Evolutionary conservation across 2,797 vertebrate species (phyloP), one percentile per base, ranked within the genome.

Genomic region (Microctenopoma steveboyesi): DNA sequence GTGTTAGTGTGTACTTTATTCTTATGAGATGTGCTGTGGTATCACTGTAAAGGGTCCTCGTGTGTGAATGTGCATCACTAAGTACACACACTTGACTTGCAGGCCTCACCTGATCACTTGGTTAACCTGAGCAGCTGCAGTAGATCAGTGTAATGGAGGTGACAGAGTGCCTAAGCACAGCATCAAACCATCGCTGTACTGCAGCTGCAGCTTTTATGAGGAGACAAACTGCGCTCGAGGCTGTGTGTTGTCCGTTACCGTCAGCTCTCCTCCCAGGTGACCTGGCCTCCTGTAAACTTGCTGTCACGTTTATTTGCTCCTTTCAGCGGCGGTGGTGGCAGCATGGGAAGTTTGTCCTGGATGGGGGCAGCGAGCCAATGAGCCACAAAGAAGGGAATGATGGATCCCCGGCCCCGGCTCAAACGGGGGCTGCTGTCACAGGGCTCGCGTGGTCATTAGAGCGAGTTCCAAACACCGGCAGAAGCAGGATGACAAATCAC

Each of bases 291-390:
- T 27, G 63, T 83, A 85, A 91, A 89, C 89, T 78, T 48, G 74
- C 81, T 75, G 88, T 91, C 83, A 89, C 71, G 72, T 93, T 91
- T 88, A 90, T 89, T 90, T 90, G 84, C 86, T 85, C 83, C 82
- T 73, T 69, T 69, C 61, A 47, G 62, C 39, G 54, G 50, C 67
- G 62, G 59, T 12, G n/a, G 50, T 22, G 46, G 82, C 66, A n/a
- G 16, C 43, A 8, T 49, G 46, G 85, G 83, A 85, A 85, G 83
- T 87, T 86, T 74, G 66, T 86, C 83, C 89, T 78, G 81, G 78
- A 78, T 5, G 71, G 80, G 84, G 82, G 68, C 74, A 18, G 76
- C 10, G 69, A 81, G 78, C 85, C 88, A 89, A 86, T 82, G 89
- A 92, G 89, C 82, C 89, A 79, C 76, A 84, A 76, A 82, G 77